Conservation (phyloP, 2,888 invertebrate genomes). For the Drosophila kambysellisi region DNA sequence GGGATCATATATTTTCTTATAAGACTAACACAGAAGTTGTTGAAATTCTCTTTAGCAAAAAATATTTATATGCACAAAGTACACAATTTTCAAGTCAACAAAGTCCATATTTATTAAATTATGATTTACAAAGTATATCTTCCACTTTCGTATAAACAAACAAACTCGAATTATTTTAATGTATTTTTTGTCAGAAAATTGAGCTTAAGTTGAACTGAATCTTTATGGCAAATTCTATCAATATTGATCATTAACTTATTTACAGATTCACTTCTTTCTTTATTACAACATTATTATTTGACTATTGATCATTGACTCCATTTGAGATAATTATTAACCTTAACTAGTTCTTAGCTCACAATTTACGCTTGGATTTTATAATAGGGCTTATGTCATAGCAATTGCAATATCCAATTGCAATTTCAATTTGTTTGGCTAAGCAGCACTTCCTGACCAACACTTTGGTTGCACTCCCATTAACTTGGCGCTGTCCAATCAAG, state of each 20-base stretch:
- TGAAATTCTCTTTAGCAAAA: not conserved
- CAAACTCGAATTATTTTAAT: too few species aligned
- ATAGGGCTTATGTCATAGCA: conserved; percentile 39
- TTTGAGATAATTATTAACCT: not conserved
- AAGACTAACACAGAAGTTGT: too few species aligned
- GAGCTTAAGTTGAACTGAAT: not conserved
- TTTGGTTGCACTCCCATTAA: conserved; percentile 39
- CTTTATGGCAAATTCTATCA: not conserved
- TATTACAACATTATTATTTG: not conserved
- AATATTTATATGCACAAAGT: not conserved
- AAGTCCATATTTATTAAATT: not conserved
- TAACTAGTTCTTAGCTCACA: not conserved
- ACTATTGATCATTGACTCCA: not conserved
- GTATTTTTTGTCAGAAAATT: not conserved
- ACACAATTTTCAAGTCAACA: not conserved
- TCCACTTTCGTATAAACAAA: too few species aligned
- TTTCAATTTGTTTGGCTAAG: conserved; percentile 51
- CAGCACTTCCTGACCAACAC: conserved; percentile 52
- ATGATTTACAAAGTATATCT: too few species aligned
- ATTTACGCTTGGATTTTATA: conserved; percentile 29
- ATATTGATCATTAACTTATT: not conserved
- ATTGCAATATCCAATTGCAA: conserved; percentile 33
- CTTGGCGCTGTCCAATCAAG: conserved; percentile 49
- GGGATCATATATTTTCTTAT: not conserved
- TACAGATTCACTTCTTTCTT: not conserved